Conservation (phyloP, 2,113 vertebrate species). For the Apodemus speciosus region DNA sequence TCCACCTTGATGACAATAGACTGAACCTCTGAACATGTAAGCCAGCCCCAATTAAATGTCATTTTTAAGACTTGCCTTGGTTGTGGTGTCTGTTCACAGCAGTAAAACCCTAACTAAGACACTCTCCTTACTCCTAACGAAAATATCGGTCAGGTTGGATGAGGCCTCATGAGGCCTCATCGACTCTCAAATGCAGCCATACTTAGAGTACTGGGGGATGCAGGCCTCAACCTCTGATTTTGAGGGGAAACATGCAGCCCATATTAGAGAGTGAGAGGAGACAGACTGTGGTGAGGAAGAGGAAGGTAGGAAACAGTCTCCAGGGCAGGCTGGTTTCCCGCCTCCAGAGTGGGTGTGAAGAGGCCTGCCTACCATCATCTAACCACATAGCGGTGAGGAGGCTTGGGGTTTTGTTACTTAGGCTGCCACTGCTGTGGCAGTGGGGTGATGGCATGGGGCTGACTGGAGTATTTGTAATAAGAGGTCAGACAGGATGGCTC, state of each 20-base stretch:
- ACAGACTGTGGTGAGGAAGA: not conserved
- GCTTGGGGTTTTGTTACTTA: not conserved
- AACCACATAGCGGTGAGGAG: no score
- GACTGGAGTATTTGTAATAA: not conserved
- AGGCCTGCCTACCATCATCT: fast-evolving
- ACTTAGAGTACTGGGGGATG: not conserved
- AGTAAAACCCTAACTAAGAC: no score
- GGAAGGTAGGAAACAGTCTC: not conserved
- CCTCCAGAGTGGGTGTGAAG: fast-evolving
- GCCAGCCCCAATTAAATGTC: no score
- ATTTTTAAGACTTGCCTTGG: no score
- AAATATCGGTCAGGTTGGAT: not conserved
- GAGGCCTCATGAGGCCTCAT: not conserved
- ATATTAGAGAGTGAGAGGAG: not conserved
- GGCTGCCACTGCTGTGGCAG: no score
- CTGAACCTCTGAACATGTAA: no score
- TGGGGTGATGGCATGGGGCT: fast-evolving
- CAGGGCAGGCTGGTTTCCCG: not conserved
- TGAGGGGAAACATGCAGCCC: not conserved
- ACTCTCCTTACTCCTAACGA: not conserved
- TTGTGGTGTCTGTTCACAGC: no score
- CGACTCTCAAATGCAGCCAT: not conserved
- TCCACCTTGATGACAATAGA: no score
- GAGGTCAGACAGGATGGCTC: not conserved
- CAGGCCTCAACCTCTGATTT: not conserved